Evolutionary conservation across 2,113 vertebrate genomes (phyloP), one percentile per base, ranked within the genome.

Genomic region (Cephalopholis sonnerati): DNA sequence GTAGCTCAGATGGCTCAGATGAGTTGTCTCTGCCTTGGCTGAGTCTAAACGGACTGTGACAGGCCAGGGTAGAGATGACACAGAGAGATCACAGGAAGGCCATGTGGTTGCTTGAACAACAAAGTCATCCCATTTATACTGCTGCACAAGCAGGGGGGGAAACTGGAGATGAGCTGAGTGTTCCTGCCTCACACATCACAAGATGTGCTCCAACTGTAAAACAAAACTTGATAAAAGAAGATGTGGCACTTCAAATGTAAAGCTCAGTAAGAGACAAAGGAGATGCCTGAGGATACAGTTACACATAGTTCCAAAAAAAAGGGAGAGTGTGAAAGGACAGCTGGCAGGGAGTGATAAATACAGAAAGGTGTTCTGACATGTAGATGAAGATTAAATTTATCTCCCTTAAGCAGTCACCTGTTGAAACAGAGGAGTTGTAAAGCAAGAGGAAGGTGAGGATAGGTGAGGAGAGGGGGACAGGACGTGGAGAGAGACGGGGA

Each of bases 301-400:
- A 74, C 75, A 69, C 51, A 59, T 46, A 27, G 53, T 17, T 7
- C 62, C 62, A 63, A 62, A 48, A 59, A 62, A 54, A 50, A 65
- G 66, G 51, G 63, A 8, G 29, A 50, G 59, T 76, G 58, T 63
- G 61, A 59, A 32, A 27, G 39, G 46, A 18, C 29, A 32, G 17
- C 68, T 69, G 80, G 48, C 62, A 63, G 73, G 72, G 66, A 83
- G 75, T 32, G 81, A 89, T 74, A 62, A 73, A 70, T 74, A 66
- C 24, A 27, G 36, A 25, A 67, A 79, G 69, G 18, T 85, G 93
- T 88, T 77, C 74, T 68, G 86, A 92, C 93, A 88, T 77, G 90
- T 36, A 66, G 81, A 32, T 69, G 59, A 77, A 66, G 81, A 27
- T 66, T 54, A 77, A 51, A 17, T 77, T 66, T 48, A 15, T 51